Base-by-base conservation (phyloP, 1,140 invertebrate genomes). In the Anthonomus grandis region DNA sequence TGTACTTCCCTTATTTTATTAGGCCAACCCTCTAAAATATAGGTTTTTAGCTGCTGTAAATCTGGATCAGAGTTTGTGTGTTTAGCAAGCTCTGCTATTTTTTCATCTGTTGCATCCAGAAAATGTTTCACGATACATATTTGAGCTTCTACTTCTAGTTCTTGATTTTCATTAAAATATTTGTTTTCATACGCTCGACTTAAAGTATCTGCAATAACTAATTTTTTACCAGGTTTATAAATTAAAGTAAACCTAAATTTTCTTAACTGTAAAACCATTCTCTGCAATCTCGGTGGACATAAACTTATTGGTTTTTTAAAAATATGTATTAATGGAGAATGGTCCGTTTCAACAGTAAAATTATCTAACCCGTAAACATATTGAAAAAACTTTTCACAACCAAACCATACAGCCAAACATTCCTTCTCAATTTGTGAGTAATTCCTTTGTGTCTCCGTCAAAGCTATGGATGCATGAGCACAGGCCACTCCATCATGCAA, bases 371-470 rank as follows among this genome's bases (percentile, higher is more conserved):
- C 66, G 57, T 60, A 70, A n/a, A 70, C 47, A 62, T 63, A 73
- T 31, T 70, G 56, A 56, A 61, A 49, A 58, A 66, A 64, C 24
- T 52, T 50, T 9, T 15, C 15, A 15, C 46, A 23, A 13, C 62
- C 64, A 49, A 65, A 71, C 13, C 41, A 53, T 18, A 72, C 61
- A 24, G 62, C 63, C 5, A 70, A 50, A n/a, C 64, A 24, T 44
- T 64, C 53, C 24, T 66, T 66, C 56, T 63, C 56, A 25, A 65
- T 58, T 27, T 63, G 58, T 15, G 59, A 31, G 64, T 62, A 59
- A 62, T 62, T 56, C 75, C 73, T 57, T 76, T 75, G 62, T n/a
- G 61, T 57, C 37, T 63, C 47, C 9, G 61, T 74, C 10, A 79
- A 61, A n/a, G 67, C 59, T 59, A 66, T 63, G 4, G 71, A 74